Evolutionary conservation across 2,888 invertebrate genomes (phyloP).

Genomic region (Trachelus tabidus): DNA sequence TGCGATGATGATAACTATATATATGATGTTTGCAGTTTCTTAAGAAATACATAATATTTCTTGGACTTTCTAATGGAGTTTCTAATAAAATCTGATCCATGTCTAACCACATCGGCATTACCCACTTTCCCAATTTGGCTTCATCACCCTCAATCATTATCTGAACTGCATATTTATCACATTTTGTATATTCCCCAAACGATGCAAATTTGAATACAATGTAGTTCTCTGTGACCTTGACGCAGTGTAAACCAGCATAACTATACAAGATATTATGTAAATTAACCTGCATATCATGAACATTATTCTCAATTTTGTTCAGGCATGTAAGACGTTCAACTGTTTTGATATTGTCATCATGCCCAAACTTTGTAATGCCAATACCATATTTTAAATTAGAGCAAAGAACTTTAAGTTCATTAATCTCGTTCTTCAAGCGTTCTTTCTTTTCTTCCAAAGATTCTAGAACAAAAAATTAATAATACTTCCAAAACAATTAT

Average conservation of each 20-base stretch:
- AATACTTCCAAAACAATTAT: background rate
- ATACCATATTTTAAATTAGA: conserved; percentile 20
- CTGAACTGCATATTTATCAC: conserved; percentile 28
- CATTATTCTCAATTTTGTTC: conserved; percentile 10
- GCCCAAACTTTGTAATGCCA: conserved; percentile 22
- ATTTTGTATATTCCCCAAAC: background rate
- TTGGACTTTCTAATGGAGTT: conserved; percentile 25
- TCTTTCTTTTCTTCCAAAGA: conserved; percentile 19
- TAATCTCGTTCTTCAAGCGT: conserved; percentile 31
- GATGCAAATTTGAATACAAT: conserved; percentile 35
- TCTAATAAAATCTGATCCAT: conserved; percentile 31
- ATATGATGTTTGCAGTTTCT: conserved; percentile 38
- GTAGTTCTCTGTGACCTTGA: conserved; percentile 23
- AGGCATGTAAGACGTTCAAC: background rate
- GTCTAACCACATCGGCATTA: conserved; percentile 42
- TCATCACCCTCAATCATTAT: conserved; percentile 24
- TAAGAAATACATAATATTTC: conserved; percentile 30
- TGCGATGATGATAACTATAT: conserved; percentile 34
- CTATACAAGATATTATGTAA: conserved; percentile 29
- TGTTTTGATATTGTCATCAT: conserved; percentile 9
- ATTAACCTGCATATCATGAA: background rate
- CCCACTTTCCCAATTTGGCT: conserved; percentile 39
- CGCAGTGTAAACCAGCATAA: conserved; percentile 39
- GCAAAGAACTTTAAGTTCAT: conserved; percentile 25
- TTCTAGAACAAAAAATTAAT: background rate